Evolutionary conservation across 2,888 invertebrate species (phyloP), one percentile per base, ranked within the genome.

Genomic region (Drosophila testacea): DNA sequence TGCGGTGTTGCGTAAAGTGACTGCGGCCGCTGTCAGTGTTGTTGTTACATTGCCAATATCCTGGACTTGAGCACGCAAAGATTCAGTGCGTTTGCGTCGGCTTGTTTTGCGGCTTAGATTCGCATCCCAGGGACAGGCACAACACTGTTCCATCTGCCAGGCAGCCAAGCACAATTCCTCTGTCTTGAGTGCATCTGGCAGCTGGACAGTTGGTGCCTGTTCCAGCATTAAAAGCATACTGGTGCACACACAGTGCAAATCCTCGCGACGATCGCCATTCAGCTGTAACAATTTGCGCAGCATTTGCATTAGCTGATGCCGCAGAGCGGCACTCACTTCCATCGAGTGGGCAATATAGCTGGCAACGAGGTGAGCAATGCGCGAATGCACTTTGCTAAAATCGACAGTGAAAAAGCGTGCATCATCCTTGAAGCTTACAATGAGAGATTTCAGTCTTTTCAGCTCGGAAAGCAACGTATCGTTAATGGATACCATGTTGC

Each of bases 391-490:
- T 67, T 95, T 91, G 10, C 94, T 93, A 83, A 96, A 96, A 88
- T 96, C 93, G 0, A 95, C 94, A 13, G 93, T 93, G 5, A 93
- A 91, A 90, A 95, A 96, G 70, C 96, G 92, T 27, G 93, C 92
- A 89, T 96, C 96, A 72, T 95, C 94, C 94, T 95, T 95, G 89
- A 95, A 96, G 41, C 95, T 95, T 57, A 93, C 93, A 47, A 96
- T 95, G 4, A 96, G 94, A 73, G 95, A 94, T 89, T 95, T 95
- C 42, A 96, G 92, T 89, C 95, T 95, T 90, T 95, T 95, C 0
- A 95, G 94, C 93, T 96, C 95, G 0, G 94, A 94, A 84, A 95
- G 94, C n/a, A 96, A 90, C 0, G 94, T 93, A 68, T 94, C 94
- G 0, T 94, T 94, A 0, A 94, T 93, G 69, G 94, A 94, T 0